Conservation (phyloP, 1,140 invertebrate genomes). For the Drosophila sp. region DNA sequence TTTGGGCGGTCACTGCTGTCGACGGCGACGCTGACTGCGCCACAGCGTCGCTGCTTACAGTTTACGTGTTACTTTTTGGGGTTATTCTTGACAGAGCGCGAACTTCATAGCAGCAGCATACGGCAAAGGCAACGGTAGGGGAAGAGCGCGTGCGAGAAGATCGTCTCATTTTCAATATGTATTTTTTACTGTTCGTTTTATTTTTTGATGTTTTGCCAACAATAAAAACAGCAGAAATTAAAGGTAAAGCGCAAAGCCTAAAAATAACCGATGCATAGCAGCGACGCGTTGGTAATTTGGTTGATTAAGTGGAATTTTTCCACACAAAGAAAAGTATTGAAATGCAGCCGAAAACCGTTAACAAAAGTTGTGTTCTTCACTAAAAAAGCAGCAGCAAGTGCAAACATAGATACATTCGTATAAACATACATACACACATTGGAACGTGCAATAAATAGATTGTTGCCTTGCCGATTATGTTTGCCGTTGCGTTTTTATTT, state of each 20-base stretch:
- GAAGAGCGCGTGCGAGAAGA: conserved; percentile 9
- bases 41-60: conserved; percentile 46
- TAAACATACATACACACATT: conserved; percentile 37
- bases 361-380: conserved; percentile 28
- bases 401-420: neutral
- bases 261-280: conserved; percentile 70
- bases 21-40: conserved; percentile 31
- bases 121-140: too few species aligned
- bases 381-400: conserved; percentile 28
- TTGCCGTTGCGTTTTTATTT: conserved; percentile 58
- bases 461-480: conserved; percentile 41
- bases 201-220: conserved; percentile 72
- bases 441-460: conserved; percentile 68
- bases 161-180: conserved; percentile 69
- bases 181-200: conserved; percentile 20
- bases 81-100: conserved; percentile 71
- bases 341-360: conserved; percentile 58
- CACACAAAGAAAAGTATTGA: conserved; percentile 47
- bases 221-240: conserved; percentile 47
- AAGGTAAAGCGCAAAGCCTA: conserved; percentile 69
- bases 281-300: conserved; percentile 73
- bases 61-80: conserved; percentile 80
- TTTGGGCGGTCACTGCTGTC: conserved; percentile 37
- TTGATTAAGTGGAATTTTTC: conserved; percentile 81
- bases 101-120: neutral